A percentile compares a stretch with the other conserved stretches of the same genome.
These are phyloP conservation scores for Chrysomela aeneicollis DNA, from an alignment of 2,888 invertebrate genomes.

Conservation along the genomic window DNA sequence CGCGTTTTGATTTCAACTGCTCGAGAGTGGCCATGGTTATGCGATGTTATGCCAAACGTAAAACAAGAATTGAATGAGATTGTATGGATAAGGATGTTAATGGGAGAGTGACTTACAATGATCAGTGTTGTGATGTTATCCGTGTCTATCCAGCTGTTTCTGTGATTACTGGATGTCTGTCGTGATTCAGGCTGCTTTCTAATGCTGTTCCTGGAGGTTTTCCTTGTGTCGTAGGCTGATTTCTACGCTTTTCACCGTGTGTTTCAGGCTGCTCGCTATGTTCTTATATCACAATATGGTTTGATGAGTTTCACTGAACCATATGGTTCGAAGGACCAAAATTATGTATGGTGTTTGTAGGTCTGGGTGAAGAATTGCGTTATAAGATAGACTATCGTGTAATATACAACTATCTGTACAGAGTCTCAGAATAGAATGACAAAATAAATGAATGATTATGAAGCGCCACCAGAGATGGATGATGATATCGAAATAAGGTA, in stretches of 20 bases:
- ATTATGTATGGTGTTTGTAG: not conserved
- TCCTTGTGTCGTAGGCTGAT: no score
- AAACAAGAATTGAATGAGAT: not conserved
- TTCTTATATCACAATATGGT: no score
- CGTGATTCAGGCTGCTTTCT: not conserved
- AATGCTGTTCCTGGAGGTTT: not conserved
- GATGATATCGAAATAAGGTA: no score
- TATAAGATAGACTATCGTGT: no score
- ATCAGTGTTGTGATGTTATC: not conserved
- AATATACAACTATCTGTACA: no score
- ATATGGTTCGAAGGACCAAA: slow-evolving; percentile 4
- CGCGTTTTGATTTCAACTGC: slow-evolving; percentile 4
- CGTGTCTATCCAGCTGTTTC: no score
- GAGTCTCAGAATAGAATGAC: no score
- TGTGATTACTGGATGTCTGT: not conserved
- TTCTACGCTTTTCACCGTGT: no score
- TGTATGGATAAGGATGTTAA: not conserved
- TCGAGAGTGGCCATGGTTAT: not conserved
- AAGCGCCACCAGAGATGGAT: no score
- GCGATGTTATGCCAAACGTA: not conserved
- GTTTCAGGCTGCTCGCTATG: no score
- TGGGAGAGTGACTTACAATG: not conserved
- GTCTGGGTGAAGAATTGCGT: no score
- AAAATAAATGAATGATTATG: no score
- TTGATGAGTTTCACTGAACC: not conserved